These are phyloP conservation scores for Stenichneumon culpator DNA, from an alignment of 2,888 invertebrate species.

Conservation along the genomic window DNA sequence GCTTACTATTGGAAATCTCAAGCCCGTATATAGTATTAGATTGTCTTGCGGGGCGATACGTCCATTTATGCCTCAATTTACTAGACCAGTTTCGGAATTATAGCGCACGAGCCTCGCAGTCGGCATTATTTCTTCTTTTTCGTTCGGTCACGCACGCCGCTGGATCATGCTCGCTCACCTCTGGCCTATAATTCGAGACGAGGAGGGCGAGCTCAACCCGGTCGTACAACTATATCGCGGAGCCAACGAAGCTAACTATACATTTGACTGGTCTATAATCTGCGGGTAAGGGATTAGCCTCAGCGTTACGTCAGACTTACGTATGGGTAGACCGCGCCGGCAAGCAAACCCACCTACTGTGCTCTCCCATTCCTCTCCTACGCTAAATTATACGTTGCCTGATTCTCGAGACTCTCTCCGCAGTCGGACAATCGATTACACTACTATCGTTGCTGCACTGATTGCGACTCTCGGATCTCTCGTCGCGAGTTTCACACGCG, in stretches of 20 bases:
- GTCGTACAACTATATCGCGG: constrained; percentile 42
- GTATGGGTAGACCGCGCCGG: constrained; percentile 20
- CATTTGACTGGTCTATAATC: constrained; percentile 66
- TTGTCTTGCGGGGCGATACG: background rate
- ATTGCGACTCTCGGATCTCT: constrained; percentile 31
- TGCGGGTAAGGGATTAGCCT: constrained; percentile 68
- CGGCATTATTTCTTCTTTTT: constrained; percentile 5
- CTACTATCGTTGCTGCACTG: constrained; percentile 41
- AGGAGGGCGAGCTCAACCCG: constrained; percentile 8
- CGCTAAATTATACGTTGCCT: constrained; percentile 49
- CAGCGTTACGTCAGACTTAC: constrained; percentile 35
- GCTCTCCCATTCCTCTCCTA: constrained; percentile 16
- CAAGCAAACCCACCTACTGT: constrained; percentile 17
- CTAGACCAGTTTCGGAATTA: constrained; percentile 4
- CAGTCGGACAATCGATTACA: constrained; percentile 57
- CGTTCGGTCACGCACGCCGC: constrained; percentile 48
- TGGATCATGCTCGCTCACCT: constrained; percentile 47
- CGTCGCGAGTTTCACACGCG: background rate
- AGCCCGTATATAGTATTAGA: background rate
- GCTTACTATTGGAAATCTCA: background rate
- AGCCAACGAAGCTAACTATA: constrained; percentile 43
- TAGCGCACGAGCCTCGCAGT: background rate
- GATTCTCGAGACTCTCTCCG: constrained; percentile 50
- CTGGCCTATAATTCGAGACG: constrained; percentile 46
- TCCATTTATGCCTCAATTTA: constrained; percentile 8